phyloP scores from a whole-genome alignment of 2,797 vertebrate species.

The Gymnocypris eckloni region DNA sequence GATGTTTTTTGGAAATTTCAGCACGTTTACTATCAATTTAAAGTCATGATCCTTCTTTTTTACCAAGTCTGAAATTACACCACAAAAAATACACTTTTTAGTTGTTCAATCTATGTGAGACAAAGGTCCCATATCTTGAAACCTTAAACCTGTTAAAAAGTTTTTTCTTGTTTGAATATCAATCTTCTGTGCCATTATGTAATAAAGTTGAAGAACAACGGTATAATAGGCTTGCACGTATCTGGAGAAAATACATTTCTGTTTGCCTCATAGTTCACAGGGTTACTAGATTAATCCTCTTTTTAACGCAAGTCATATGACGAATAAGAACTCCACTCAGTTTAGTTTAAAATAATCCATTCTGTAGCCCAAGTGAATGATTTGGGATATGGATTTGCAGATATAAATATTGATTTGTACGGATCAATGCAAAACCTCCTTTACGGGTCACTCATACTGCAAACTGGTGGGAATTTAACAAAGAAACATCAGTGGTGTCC shows the following conservation, averaged over 20 bases:
- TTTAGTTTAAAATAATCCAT: slow-evolving; percentile 15
- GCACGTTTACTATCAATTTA: background rate
- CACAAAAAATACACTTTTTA: background rate
- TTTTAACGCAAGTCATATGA: slow-evolving; percentile 40
- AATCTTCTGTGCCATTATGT: background rate
- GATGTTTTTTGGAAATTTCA: background rate
- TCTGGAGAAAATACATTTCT: background rate
- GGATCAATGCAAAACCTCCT: slow-evolving; percentile 24
- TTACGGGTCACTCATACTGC: background rate
- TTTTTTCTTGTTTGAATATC: background rate
- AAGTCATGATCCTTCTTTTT: background rate
- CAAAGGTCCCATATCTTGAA: background rate
- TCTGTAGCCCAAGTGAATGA: background rate
- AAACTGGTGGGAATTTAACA: slow-evolving; percentile 30
- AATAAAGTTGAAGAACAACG: slow-evolving; percentile 28
- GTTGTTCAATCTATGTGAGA: background rate
- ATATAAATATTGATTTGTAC: background rate
- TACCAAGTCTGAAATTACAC: background rate
- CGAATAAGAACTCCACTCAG: background rate
- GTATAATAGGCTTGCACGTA: slow-evolving; percentile 23
- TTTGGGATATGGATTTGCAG: background rate
- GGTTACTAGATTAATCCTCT: slow-evolving; percentile 48
- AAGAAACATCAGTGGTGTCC: slow-evolving; percentile 5
- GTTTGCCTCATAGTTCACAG: background rate
- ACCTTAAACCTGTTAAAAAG: background rate